Evolutionary conservation across 2,113 vertebrate genomes (phyloP).

Genomic region (Chloebia gouldiae): DNA sequence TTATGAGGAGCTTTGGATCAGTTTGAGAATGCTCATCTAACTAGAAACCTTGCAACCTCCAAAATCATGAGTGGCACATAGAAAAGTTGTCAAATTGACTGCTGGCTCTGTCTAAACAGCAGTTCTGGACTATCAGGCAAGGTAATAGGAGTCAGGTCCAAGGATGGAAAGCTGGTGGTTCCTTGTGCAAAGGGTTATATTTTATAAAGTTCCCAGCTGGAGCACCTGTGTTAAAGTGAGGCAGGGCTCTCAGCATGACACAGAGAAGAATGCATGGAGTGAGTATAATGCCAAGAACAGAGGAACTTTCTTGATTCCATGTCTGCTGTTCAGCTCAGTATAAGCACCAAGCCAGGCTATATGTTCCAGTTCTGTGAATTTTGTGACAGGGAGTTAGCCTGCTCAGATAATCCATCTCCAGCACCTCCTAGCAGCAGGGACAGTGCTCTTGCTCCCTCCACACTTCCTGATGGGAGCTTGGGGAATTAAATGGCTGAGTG

Average conservation of each 20-base stretch:
- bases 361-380: rapidly evolving
- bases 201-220: background rate
- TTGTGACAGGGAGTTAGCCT: background rate
- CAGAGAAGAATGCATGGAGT: background rate
- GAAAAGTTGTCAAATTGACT: background rate
- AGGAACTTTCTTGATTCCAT: background rate
- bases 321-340: background rate
- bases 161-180: background rate
- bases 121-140: background rate
- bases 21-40: background rate
- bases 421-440: background rate
- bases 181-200: background rate
- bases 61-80: background rate
- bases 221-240: background rate
- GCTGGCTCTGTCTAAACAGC: background rate
- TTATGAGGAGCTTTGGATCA: background rate
- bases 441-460: background rate
- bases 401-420: background rate
- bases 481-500: background rate
- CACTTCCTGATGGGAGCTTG: background rate
- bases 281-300: background rate
- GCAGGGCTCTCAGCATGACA: background rate
- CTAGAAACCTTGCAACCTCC: background rate
- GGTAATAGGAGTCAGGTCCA: background rate
- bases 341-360: background rate